A percentile compares a stretch with the other conserved stretches of the same genome.
phyloP scores from a whole-genome alignment of 2,888 invertebrate species.

The Mycalesis mineus region DNA sequence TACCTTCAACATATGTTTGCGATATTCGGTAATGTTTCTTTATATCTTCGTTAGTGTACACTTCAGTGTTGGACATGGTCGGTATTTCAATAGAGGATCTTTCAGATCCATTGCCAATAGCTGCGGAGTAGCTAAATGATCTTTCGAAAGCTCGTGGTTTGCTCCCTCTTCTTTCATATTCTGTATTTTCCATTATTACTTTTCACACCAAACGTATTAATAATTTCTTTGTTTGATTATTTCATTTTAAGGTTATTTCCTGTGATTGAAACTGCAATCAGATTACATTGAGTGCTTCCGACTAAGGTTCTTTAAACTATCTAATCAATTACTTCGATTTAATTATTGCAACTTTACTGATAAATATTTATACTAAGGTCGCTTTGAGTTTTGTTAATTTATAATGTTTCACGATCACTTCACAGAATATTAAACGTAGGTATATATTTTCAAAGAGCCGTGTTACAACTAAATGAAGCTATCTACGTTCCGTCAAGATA shows the following conservation, averaged over 20 bases:
- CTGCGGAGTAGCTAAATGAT: conserved; percentile 68
- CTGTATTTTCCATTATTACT: conserved; percentile 25
- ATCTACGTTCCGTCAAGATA: conserved; percentile 46
- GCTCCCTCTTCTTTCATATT: conserved; percentile 45
- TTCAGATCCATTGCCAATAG: conserved; percentile 57
- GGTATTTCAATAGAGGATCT: conserved; percentile 67
- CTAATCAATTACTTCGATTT: background rate
- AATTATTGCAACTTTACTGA: background rate
- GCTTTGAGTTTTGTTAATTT: background rate
- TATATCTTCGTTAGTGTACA: conserved; percentile 65
- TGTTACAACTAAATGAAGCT: conserved; percentile 36
- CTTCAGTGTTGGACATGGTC: conserved; percentile 57
- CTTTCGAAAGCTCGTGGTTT: conserved; percentile 55
- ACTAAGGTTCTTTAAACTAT: background rate
- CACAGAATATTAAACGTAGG: conserved; percentile 15
- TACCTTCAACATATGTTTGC: conserved; percentile 68
- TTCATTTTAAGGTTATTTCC: background rate
- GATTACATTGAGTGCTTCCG: background rate
- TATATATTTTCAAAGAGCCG: conserved; percentile 30
- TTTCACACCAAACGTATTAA: background rate
- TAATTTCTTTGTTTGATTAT: background rate
- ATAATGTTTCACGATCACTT: background rate
- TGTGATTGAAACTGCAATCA: background rate
- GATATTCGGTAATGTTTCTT: conserved; percentile 68
- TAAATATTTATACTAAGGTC: background rate